Evolutionary conservation across 2,888 invertebrate genomes (phyloP).

Genomic region (Euproctis similis): DNA sequence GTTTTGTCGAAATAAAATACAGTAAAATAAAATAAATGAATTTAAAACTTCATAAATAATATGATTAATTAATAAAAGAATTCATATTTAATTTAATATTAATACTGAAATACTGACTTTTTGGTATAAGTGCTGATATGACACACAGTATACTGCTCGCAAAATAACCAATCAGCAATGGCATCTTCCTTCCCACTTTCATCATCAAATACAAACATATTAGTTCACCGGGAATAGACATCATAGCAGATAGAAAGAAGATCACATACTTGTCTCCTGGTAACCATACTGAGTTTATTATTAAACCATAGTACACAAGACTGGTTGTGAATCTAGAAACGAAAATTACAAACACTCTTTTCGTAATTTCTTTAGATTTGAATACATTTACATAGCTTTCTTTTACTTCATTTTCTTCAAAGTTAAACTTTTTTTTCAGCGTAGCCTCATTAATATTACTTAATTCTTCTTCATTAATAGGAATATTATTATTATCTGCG

Average conservation of each 20-base stretch:
- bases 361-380: slow-evolving; percentile 41
- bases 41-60: too few species aligned
- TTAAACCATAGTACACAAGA: too few species aligned
- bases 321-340: slow-evolving; percentile 43
- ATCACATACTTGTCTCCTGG: slow-evolving; percentile 58
- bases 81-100: too few species aligned
- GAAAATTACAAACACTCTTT: slow-evolving; percentile 35
- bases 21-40: too few species aligned
- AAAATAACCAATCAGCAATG: slow-evolving; percentile 42
- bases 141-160: slow-evolving; percentile 41
- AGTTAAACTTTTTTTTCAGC: slow-evolving; percentile 43
- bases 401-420: slow-evolving; percentile 33
- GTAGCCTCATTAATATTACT: slow-evolving; percentile 31
- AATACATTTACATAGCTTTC: too few species aligned
- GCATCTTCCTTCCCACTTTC: slow-evolving; percentile 47
- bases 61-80: too few species aligned
- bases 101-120: slow-evolving; percentile 44
- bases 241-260: slow-evolving; percentile 50
- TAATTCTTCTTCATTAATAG: slow-evolving; percentile 37
- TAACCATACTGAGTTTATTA: slow-evolving; percentile 53
- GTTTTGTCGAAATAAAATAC: too few species aligned
- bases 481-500: slow-evolving; percentile 42
- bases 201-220: slow-evolving; percentile 51
- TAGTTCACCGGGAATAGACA: too few species aligned
- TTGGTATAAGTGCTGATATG: slow-evolving; percentile 39